Conservation (phyloP, 1,140 invertebrate species). For the Drosophila teissieri region DNA sequence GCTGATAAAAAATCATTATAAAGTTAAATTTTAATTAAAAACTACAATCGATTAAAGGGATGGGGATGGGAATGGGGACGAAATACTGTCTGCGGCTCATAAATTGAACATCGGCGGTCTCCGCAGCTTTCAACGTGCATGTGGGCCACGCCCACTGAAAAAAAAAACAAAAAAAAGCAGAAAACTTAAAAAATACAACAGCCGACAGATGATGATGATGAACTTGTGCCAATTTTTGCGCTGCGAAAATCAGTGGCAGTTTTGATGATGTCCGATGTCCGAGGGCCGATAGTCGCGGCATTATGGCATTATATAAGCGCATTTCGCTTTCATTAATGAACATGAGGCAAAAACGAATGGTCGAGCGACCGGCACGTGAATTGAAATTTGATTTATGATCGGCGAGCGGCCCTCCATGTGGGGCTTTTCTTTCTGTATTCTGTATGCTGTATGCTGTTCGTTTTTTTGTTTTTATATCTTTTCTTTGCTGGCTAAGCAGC, state of each 20-base stretch:
- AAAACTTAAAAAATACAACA: neutral
- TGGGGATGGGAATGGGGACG: conserved; percentile 21
- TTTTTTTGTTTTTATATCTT: neutral
- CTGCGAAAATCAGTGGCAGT: conserved; percentile 71
- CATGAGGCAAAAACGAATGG: conserved; percentile 36
- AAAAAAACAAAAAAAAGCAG: neutral
- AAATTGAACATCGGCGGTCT: conserved; percentile 72
- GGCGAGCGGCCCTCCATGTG: conserved; percentile 32
- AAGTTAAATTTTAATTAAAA: conserved; percentile 85
- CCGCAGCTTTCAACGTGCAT: conserved; percentile 70
- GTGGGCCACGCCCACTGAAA: conserved; percentile 49
- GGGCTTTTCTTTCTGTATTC: conserved; percentile 52
- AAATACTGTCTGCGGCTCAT: conserved; percentile 77
- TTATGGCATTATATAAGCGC: conserved; percentile 68
- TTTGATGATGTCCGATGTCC: conserved; percentile 52
- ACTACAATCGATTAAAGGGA: conserved; percentile 71
- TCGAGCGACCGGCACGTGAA: conserved; percentile 71
- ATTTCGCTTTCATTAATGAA: conserved; percentile 81
- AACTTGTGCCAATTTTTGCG: conserved; percentile 78
- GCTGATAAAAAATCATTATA: conserved; percentile 85
- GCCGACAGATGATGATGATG: conserved; percentile 54
- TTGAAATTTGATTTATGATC: conserved; percentile 77
- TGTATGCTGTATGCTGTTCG: conserved; percentile 9
- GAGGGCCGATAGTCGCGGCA: conserved; percentile 41
- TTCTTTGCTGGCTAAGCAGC: conserved; percentile 31